phyloP scores from a whole-genome alignment of 2,113 vertebrate genomes.

The Brienomyrus longianalis region DNA sequence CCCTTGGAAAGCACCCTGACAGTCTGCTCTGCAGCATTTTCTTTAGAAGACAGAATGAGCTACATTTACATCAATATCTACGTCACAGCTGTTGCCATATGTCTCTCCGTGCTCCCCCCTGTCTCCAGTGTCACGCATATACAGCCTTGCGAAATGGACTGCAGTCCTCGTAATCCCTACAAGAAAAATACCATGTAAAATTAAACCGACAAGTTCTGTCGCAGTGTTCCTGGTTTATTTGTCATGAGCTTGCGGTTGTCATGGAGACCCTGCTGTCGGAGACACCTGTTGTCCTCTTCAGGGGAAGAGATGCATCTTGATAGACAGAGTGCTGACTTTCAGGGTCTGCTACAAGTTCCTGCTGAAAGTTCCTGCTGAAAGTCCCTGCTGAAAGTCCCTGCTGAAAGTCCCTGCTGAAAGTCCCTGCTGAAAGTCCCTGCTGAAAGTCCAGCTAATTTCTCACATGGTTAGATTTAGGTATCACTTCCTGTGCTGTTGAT shows the following conservation, averaged over 20 bases:
- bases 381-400: too few species aligned
- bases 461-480: neutral
- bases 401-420: too few species aligned
- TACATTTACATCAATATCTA: slow-evolving; percentile 2
- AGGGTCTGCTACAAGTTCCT: too few species aligned
- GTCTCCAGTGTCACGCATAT: slow-evolving; percentile 18
- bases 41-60: neutral
- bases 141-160: slow-evolving; percentile 18
- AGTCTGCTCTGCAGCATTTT: neutral
- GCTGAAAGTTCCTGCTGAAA: too few species aligned
- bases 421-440: neutral
- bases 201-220: neutral
- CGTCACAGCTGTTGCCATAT: slow-evolving; percentile 34
- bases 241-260: slow-evolving; percentile 17
- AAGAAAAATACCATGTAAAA: neutral
- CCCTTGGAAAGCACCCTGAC: neutral
- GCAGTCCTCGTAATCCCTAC: neutral
- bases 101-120: neutral
- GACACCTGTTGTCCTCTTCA: slow-evolving; percentile 31
- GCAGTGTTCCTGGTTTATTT: slow-evolving; percentile 12
- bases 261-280: slow-evolving; percentile 21
- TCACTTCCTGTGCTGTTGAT: neutral
- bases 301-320: neutral
- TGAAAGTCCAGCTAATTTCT: neutral
- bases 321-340: neutral